Evolutionary conservation across 2,888 invertebrate species (phyloP), one percentile per base, ranked within the genome.

Genomic region (Cataglyphis cursor): DNA sequence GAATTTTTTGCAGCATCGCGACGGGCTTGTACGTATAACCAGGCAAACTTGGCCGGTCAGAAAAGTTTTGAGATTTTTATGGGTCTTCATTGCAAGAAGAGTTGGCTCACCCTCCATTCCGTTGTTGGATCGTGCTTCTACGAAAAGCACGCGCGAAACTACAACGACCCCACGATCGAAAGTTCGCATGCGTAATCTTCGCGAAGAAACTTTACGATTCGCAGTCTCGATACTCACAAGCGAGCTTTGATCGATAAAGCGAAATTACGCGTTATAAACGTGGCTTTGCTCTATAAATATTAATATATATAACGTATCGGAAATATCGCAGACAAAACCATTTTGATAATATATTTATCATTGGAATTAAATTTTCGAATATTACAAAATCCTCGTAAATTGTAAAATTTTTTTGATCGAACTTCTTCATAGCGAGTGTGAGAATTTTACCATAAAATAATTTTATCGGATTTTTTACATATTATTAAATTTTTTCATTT

Each of bases 51-150:
- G 84, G 73, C 85, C 87, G 86, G 88, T 87, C 87, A 87, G 86
- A 82, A 88, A 91, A 91, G 85, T 92, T 90, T 85, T 74, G 82
- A 86, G 89, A 92, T 88, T 91, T 91, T 92, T 92, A 92, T 90
- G 88, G 80, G 44, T 61, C 80, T 76, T 80, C 66, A 76, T 82
- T 66, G 62, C 61, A 35, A 41, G 84, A 62, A 82, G 84, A 83
- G 74, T 64, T 48, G 61, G 64, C 18, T 72, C 38, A 18, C 24
- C 68, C 5, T 61, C 24, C 48, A 38, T 35, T 41, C 62, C 64
- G 18, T 41, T 66, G 57, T 61, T 35, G n/a, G 64, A 24, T 4
- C 44, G 59, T 70, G 62, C 59, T 64, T 62, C 76, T 48, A 59
- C 76, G 64, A 28, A 21, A 61, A 59, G 73, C 75, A 80, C 75